Percentiles rank a stretch among this genome's conserved stretches.
These are phyloP conservation scores for Stegostoma tigrinum DNA, from an alignment of 2,113 vertebrate genomes.

Conservation along the genomic window DNA sequence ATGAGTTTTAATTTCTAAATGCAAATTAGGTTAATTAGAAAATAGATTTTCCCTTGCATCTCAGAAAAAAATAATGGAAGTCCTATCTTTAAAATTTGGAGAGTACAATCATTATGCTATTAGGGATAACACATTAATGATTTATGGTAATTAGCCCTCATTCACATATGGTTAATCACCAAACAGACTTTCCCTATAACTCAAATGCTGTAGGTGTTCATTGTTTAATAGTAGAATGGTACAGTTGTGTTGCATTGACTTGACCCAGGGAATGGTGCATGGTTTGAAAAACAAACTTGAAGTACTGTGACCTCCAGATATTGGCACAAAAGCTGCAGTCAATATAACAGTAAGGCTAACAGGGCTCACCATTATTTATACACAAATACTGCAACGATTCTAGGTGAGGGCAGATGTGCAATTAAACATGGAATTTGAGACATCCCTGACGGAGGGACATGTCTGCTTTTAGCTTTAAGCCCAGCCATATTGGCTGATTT, in stretches of 20 bases:
- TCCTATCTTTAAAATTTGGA: slow-evolving; percentile 36
- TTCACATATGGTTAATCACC: slow-evolving; percentile 35
- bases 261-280: not conserved
- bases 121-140: slow-evolving; percentile 37
- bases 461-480: not conserved
- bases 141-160: slow-evolving; percentile 33
- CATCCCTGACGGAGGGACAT: not conserved
- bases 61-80: slow-evolving; percentile 23
- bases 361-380: not conserved
- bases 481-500: not conserved
- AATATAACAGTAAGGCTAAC: not conserved
- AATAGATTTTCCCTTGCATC: slow-evolving; percentile 36
- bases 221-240: not conserved
- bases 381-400: not conserved
- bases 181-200: slow-evolving; percentile 17
- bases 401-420: not conserved
- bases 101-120: slow-evolving; percentile 30
- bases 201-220: not conserved
- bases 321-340: not conserved
- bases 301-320: not conserved
- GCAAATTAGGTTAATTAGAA: slow-evolving; percentile 36
- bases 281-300: not conserved
- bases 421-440: not conserved
- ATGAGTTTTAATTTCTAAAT: slow-evolving; percentile 27
- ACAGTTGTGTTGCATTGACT: too few relatives aligned